Percentiles rank a stretch among this genome's conserved stretches.
Evolutionary conservation across 2,113 vertebrate species (phyloP).

Genomic region (Dicrurus megarhynchus): DNA sequence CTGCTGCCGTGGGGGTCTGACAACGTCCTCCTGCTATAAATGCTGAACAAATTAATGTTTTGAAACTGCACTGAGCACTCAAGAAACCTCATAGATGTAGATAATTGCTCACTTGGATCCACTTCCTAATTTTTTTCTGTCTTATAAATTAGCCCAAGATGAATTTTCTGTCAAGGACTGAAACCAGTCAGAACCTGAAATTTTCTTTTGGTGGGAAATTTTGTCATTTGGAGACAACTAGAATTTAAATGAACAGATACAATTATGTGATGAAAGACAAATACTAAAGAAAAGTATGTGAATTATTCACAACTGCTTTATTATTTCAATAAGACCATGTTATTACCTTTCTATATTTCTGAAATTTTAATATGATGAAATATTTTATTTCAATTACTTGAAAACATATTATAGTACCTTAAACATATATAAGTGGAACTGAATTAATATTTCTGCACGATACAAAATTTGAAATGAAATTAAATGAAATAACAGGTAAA

Average conservation of each 20-base stretch:
- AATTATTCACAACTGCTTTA: constrained; percentile 10
- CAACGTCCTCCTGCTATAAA: too few species aligned
- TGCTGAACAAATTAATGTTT: neutral
- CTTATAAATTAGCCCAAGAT: neutral
- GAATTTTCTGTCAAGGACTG: neutral
- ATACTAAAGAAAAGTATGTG: neutral
- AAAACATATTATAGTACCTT: neutral
- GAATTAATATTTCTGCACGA: neutral
- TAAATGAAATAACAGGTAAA: neutral
- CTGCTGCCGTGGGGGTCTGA: rapidly evolving
- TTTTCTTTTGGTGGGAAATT: neutral
- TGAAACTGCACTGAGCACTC: neutral
- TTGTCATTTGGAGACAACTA: neutral
- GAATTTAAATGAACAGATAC: neutral
- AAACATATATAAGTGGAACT: neutral
- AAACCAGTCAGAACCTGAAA: neutral
- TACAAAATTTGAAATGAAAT: neutral
- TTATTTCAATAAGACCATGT: neutral
- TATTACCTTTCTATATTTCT: neutral
- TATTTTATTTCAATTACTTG: neutral
- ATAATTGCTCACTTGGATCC: neutral
- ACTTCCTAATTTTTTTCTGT: neutral
- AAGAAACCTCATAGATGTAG: neutral
- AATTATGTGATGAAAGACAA: neutral
- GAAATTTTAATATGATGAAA: neutral